Evolutionary conservation across 2,797 vertebrate genomes (phyloP), one percentile per base, ranked within the genome.

Genomic region (Cheirogaleus major): DNA sequence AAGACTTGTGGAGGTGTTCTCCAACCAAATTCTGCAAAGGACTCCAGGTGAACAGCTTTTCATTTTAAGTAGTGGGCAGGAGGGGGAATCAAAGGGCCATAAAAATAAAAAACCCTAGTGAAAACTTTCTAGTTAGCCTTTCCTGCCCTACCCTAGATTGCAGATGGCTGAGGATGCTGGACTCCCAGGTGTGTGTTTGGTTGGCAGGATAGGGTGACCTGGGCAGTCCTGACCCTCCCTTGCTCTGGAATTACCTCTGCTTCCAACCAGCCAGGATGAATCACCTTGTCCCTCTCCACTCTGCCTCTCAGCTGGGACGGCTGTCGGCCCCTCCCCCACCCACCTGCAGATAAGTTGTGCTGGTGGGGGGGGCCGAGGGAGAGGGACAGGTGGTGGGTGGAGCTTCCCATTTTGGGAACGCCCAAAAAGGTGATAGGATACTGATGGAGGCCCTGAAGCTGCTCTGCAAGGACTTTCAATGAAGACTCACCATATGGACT

Each of bases 231-330:
- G 92, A 82, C 13, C 93, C 57, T 89, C 59, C 20, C 70, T 84
- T 50, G 45, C 61, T 55, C 35, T 94, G 96, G 80, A 92, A 85
- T 79, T 81, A 43, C 81, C 78, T 70, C 89, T 83, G 50, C 78
- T 85, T 96, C 78, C 63, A 41, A 3, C n/a, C 55, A 85, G 86
- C 15, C 2, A 10, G 25, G 45, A 48, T 97, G 95, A 96, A 93
- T 96, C 95, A 96, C 48, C 84, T 65, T 43, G 41, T 76, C 73
- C 57, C 20, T 76, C 38, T 76, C 50, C 11, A 2, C 35, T 76
- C 59, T 52, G 96, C 87, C 61, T 91, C 65, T 22, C 30, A 43
- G 85, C 75, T 48, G 25, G 32, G 52, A 93, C 89, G 81, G 32
- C 67, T 75, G 30, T 52, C 67, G 0, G 2, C 35, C 5, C 27